Evolutionary conservation across 1,140 invertebrate species (phyloP), one percentile per base, ranked within the genome.

Genomic region (Coelopa frigida): DNA sequence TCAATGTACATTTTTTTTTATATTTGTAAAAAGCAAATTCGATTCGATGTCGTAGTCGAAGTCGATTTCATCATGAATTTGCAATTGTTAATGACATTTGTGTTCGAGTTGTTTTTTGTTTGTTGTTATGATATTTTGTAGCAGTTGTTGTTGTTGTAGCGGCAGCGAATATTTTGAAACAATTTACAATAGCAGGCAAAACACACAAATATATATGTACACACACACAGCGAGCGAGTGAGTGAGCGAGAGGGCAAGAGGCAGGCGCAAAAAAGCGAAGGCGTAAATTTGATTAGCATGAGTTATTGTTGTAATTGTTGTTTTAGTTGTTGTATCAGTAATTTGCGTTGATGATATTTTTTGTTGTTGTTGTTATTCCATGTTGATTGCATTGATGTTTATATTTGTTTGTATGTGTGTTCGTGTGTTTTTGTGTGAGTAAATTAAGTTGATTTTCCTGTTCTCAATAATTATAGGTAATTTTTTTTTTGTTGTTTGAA

Each of bases 21-120:
- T 20, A n/a, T 44, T 29, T 44, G 11, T 44, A 22, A 12, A 33
- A 33, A n/a, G 17, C 43, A 45, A 45, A 39, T 21, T 5, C n/a
- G n/a, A n/a, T n/a, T n/a, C n/a, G n/a, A n/a, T n/a, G n/a, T n/a
- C n/a, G n/a, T n/a, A n/a, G n/a, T n/a, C n/a, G n/a, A n/a, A n/a
- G n/a, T n/a, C n/a, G n/a, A n/a, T n/a, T n/a, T n/a, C n/a, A n/a
- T n/a, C n/a, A n/a, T 5, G 36, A 5, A 4, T 11, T 3, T 5
- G 23, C 11, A 27, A 17, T 27, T 41, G 15, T 36, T 36, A 4
- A 11, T 36, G 2, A 17, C 20, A 4, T 36, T 36, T 3, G 15
- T 39, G 18, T 39, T 2, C 14, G n/a, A n/a, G n/a, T n/a, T n/a
- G 15, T 21, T 21, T 39, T 21, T 38, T 39, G 18, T 36, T 5